These are phyloP conservation scores for Acanthosoma haemorrhoidale DNA, from an alignment of 2,888 invertebrate species.

Conservation along the genomic window DNA sequence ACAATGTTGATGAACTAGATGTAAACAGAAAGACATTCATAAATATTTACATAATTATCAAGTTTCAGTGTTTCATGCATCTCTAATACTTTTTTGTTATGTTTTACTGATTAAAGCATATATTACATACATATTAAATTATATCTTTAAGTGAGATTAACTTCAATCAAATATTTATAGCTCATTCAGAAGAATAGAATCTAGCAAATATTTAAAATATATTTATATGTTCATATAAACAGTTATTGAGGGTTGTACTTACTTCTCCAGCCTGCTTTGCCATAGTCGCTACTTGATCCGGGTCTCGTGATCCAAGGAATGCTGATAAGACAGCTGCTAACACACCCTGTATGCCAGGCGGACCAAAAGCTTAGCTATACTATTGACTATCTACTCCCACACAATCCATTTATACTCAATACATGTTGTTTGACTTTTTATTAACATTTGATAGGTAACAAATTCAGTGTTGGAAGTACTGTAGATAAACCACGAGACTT, in stretches of 20 bases:
- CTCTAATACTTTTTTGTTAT: no score
- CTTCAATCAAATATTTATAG: no score
- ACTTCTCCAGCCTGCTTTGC: constrained; percentile 94
- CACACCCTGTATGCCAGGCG: constrained; percentile 60
- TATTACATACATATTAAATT: no score
- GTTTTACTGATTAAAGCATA: neutral
- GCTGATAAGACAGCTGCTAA: constrained; percentile 87
- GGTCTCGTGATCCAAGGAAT: constrained; percentile 85
- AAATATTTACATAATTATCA: neutral
- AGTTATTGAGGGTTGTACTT: constrained; percentile 51
- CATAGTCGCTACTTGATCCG: constrained; percentile 86
- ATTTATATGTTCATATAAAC: neutral
- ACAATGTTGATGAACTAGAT: constrained; percentile 85
- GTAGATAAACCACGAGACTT: no score
- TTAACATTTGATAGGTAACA: neutral
- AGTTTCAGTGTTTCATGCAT: no score
- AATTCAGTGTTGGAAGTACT: neutral
- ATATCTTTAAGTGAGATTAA: no score
- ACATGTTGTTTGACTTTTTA: neutral
- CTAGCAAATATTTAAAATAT: no score
- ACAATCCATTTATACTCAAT: constrained; percentile 30
- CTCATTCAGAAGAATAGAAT: no score
- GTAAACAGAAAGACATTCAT: neutral
- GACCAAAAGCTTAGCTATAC: constrained; percentile 37
- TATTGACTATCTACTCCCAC: constrained; percentile 23